Evolutionary conservation across 1,140 invertebrate genomes (phyloP).

Genomic region (Magallana ariakensis): DNA sequence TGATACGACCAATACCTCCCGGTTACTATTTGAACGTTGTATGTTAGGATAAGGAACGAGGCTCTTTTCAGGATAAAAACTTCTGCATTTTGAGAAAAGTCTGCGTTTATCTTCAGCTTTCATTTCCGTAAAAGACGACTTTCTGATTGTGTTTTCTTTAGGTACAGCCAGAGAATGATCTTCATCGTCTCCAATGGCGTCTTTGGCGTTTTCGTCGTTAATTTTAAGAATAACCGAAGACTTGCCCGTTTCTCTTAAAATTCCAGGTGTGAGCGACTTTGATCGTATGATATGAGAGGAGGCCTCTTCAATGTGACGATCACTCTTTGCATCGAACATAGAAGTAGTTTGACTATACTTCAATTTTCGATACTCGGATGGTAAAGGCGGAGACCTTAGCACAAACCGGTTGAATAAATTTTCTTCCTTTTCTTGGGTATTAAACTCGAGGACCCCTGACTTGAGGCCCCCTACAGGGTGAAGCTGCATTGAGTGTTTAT

Average conservation of each 20-base stretch:
- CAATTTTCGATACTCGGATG: background rate
- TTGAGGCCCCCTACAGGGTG: background rate
- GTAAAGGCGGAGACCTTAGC: background rate
- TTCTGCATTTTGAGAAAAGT: background rate
- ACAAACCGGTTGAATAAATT: background rate
- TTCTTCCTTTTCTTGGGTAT: conserved; percentile 5
- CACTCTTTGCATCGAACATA: background rate
- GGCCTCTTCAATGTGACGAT: background rate
- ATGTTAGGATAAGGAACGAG: background rate
- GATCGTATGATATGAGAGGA: background rate
- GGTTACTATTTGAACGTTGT: conserved; percentile 7
- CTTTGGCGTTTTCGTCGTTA: background rate
- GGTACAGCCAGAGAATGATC: background rate
- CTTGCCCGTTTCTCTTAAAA: background rate
- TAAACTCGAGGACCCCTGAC: background rate
- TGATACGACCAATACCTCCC: background rate
- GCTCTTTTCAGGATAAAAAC: background rate
- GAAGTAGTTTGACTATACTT: background rate
- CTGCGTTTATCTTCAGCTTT: conserved; percentile 9
- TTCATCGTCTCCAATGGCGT: background rate
- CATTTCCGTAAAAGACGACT: background rate
- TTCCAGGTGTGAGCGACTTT: conserved; percentile 3
- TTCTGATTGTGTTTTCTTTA: background rate
- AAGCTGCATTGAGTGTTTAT: background rate
- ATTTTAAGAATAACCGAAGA: background rate